These are phyloP conservation scores for Pseudanteris insignis DNA, from an alignment of 2,888 invertebrate genomes.

Conservation along the genomic window DNA sequence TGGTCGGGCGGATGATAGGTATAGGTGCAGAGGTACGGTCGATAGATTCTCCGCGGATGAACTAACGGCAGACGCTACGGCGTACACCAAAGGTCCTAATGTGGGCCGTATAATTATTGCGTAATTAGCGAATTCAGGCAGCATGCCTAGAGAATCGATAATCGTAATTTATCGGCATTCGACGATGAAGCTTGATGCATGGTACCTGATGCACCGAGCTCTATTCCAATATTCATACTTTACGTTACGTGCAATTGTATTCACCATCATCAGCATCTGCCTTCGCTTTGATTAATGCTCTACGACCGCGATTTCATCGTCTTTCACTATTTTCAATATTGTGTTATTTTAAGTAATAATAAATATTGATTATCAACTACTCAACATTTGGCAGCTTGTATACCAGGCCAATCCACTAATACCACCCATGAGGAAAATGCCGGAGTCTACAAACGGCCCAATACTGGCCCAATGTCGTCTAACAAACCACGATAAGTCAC, in stretches of 20 bases:
- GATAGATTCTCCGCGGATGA: conserved; percentile 47
- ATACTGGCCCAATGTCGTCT: too few species aligned
- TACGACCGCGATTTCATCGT: conserved; percentile 8
- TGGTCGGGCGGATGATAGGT: conserved; percentile 21
- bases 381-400: too few species aligned
- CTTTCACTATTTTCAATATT: conserved; percentile 11
- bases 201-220: conserved; percentile 49
- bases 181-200: conserved; percentile 55
- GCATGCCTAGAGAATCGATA: conserved; percentile 50
- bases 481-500: too few species aligned
- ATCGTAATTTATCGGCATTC: conserved; percentile 57
- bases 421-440: too few species aligned
- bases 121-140: conserved; percentile 63
- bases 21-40: conserved; percentile 37
- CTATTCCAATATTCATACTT: conserved; percentile 31
- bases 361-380: conserved; percentile 6
- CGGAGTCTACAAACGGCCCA: too few species aligned
- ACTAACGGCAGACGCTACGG: too few species aligned
- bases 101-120: conserved; percentile 62
- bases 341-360: conserved; percentile 2
- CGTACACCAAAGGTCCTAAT: conserved; percentile 50
- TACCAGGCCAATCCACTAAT: too few species aligned
- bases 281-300: conserved; percentile 29
- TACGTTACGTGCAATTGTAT: conserved; percentile 44
- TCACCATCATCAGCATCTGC: conserved; percentile 28